A percentile compares a stretch with the other conserved stretches of the same genome.
Conservation (phyloP, 2,113 vertebrate species). For the Aldabrachelys gigantea region DNA sequence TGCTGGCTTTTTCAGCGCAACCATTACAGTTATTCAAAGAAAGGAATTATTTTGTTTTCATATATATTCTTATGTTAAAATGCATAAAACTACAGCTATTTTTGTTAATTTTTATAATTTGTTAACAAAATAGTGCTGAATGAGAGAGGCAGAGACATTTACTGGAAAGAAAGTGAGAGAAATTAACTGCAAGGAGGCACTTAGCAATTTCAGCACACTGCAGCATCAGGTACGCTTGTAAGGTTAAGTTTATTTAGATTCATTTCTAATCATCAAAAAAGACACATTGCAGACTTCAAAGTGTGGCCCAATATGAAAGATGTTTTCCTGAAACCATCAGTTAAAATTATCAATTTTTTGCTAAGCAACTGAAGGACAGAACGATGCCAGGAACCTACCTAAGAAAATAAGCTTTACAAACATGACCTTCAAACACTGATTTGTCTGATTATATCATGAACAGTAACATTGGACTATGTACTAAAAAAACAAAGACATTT, state of each 20-base stretch:
- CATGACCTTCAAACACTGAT: background rate
- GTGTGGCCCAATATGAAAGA: background rate
- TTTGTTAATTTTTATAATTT: background rate
- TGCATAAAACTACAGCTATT: background rate
- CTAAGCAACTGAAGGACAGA: background rate
- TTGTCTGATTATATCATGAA: background rate
- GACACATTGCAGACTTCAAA: background rate
- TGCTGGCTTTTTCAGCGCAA: background rate
- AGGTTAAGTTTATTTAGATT: background rate
- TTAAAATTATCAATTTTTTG: background rate
- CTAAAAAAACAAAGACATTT: background rate
- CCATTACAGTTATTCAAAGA: background rate
- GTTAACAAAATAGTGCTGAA: background rate
- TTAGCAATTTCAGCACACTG: background rate
- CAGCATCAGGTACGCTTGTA: background rate
- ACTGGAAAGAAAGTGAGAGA: background rate
- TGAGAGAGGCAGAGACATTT: background rate
- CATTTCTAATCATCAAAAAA: background rate
- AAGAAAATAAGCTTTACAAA: background rate
- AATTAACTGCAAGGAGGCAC: background rate
- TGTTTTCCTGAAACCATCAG: background rate
- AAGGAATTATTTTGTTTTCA: background rate
- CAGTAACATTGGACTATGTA: background rate
- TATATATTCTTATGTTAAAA: background rate
- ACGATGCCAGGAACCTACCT: background rate